Evolutionary conservation across 2,113 vertebrate genomes (phyloP), one percentile per base, ranked within the genome.

Genomic region (Cettia cetti): DNA sequence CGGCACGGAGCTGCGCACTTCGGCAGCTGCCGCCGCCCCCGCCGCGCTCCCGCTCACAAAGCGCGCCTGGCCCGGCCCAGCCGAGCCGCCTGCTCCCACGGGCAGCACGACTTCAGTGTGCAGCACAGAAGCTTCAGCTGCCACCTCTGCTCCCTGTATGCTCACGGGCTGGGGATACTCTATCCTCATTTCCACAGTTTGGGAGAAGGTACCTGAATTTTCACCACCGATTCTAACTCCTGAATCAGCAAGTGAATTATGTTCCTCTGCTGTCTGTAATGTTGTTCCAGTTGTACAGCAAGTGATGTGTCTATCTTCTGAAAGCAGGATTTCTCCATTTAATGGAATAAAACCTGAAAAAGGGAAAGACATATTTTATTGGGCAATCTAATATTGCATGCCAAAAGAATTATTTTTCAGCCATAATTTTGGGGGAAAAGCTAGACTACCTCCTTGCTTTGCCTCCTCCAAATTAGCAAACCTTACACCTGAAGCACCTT

Each of bases 331-430:
- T 18, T 42, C 53, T 74, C 93, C 92, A 30, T 77, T 93, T 52
- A 71, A 94, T 47, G 74, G 44, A 92, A 47, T 81, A 54, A 92
- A 84, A 93, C 97, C 97, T 97, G 49, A 52, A 91, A 23, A 40
- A 37, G 57, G 16, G 6, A n/a, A 91, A 92, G 71, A 94, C 60
- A 13, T 59, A n/a, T 35, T 80, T 90, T 88, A 31, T 42, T 76
- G 57, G 20, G 44, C 10, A 53, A 45, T 49, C 22, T 35, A 82
- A 37, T 84, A 70, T 0, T 49, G 13, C 22, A n/a, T 20, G 20
- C 53, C 31, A 52, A 78, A 77, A 90, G 26, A 30, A 9, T 2
- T 37, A 4, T 9, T 80, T 86, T 87, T 56, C 72, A 80, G 68
- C n/a, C 63, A 4, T 57, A 50, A 42, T 77, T 89, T 19, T 56